Percentiles rank a stretch among this genome's conserved stretches.
These are phyloP conservation scores for Pachypeltis micranthus DNA, from an alignment of 1,140 invertebrate genomes.

Conservation along the genomic window DNA sequence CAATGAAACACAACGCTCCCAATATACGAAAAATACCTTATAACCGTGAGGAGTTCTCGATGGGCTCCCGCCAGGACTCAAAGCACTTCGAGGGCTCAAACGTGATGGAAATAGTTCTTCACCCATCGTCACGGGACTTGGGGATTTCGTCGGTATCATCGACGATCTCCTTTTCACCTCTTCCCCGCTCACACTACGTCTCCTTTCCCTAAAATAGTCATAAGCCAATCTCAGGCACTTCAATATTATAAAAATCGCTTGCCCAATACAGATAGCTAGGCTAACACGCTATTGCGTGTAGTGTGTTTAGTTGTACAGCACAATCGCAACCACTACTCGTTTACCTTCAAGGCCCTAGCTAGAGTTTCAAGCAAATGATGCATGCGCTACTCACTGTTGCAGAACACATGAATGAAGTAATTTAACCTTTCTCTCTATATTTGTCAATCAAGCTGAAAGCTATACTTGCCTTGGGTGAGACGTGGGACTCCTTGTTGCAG, in stretches of 20 bases:
- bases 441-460: neutral
- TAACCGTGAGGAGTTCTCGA: slow-evolving; percentile 14
- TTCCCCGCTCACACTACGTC: slow-evolving; percentile 22
- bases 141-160: slow-evolving; percentile 20
- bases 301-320: no score
- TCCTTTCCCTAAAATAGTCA: slow-evolving; percentile 13
- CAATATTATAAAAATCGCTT: no score
- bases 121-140: slow-evolving; percentile 20
- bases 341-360: no score
- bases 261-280: no score
- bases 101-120: slow-evolving; percentile 11
- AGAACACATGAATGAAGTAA: no score
- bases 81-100: slow-evolving; percentile 15
- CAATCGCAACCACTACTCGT: no score
- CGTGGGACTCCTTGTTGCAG: slow-evolving; percentile 39
- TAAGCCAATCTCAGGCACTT: neutral
- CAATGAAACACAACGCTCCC: neutral
- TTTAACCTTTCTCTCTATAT: neutral
- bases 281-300: no score
- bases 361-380: no score
- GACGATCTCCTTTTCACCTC: slow-evolving; percentile 18
- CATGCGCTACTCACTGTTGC: no score
- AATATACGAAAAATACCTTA: neutral
- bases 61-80: slow-evolving; percentile 29
- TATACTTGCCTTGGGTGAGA: slow-evolving; percentile 28